Base-by-base conservation (phyloP, 2,113 vertebrate genomes). In the Sphyrna mokarran region DNA sequence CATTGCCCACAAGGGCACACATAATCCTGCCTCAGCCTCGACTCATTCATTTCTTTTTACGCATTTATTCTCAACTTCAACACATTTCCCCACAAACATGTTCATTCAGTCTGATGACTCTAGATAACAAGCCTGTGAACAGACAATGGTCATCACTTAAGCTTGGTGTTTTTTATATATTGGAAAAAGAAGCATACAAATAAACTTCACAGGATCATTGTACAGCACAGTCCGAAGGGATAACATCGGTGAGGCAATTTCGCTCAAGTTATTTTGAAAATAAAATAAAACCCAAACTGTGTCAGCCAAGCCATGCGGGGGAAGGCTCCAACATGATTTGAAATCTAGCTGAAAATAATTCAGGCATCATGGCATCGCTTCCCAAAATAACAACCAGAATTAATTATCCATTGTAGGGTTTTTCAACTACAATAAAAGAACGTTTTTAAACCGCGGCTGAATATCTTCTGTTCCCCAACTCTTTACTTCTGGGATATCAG, bases 321-420 rank as follows among this genome's bases (percentile, higher is more conserved):
- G 29, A 91, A 7, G 33, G 26, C 13, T 63, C 29, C 29, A 63
- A n/a, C 58, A 16, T 63, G 33, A 18, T 37, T n/a, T 37, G 89
- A 37, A 66, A 66, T 93, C 16, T 66, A 63, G 33, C 89, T 93
- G 14, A 93, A 66, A 93, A 9, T 93, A 93, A 93, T 93, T 93
- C n/a, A 66, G 89, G 20, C 89, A 93, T 37, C 61, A 18, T 93
- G 29, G 37, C 89, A 37, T 20, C 66, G 16, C 33, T 93, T 66
- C 29, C 61, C 61, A 68, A 93, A 93, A 66, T 93, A 93, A 93
- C 61, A 66, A 66, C n/a, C 89, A n/a, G 13, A 18, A 63, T 91
- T 91, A 61, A 63, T 90, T 16, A 90, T 18, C 54, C 87, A 63
- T 63, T 63, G 33, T 26, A 14, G 29, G 8, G 86, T 3, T 3